Evolutionary conservation across 2,113 vertebrate genomes (phyloP).

Genomic region (Xenopus laevis): DNA sequence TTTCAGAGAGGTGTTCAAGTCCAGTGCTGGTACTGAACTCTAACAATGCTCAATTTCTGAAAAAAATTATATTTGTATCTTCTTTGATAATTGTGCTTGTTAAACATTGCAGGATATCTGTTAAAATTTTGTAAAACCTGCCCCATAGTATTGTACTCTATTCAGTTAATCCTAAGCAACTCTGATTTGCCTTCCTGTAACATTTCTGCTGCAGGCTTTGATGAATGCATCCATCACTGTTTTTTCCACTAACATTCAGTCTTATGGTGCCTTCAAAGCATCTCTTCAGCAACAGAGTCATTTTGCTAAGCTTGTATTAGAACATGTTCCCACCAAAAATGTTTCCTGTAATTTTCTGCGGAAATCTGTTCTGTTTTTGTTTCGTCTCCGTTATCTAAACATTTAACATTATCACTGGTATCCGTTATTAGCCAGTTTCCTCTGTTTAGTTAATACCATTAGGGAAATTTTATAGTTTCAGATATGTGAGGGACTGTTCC

Average conservation of each 20-base stretch:
- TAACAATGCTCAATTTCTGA: too few species aligned
- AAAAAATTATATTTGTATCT: too few species aligned
- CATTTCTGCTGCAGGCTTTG: too few species aligned
- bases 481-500: background rate
- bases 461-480: background rate
- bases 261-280: background rate
- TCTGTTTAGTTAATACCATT: conserved; percentile 20
- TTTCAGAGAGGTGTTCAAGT: too few species aligned
- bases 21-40: too few species aligned
- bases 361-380: conserved; percentile 39
- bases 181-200: too few species aligned
- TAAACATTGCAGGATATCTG: too few species aligned
- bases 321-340: conserved; percentile 9
- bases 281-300: background rate
- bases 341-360: conserved; percentile 22
- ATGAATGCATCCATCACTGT: too few species aligned
- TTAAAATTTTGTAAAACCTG: too few species aligned
- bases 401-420: conserved; percentile 35
- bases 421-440: conserved; percentile 13
- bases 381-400: conserved; percentile 29
- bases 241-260: background rate
- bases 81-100: too few species aligned
- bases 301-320: conserved; percentile 7
- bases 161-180: too few species aligned
- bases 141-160: too few species aligned